phyloP scores from a whole-genome alignment of 2,888 invertebrate genomes.

The Drosophila algonquin region DNA sequence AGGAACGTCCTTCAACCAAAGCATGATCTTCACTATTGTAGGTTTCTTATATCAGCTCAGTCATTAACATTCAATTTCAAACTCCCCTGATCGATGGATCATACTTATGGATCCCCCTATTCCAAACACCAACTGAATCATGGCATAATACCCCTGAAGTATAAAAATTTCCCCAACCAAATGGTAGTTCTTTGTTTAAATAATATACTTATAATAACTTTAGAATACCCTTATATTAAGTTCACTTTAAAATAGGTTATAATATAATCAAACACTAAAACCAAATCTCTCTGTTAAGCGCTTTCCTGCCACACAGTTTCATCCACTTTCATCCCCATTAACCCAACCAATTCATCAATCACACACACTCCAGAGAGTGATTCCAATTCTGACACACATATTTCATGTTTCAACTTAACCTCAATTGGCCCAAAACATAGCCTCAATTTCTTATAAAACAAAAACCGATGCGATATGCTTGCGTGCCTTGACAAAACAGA shows the following conservation, averaged over 20 bases:
- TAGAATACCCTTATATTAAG: neutral
- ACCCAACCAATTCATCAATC: conserved; percentile 10
- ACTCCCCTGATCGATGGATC: too few species aligned
- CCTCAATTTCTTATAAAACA: conserved; percentile 17
- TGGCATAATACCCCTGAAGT: too few species aligned
- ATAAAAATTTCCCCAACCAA: too few species aligned
- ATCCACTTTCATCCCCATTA: neutral
- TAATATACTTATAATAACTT: neutral
- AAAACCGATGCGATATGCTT: conserved; percentile 42
- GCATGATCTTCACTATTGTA: too few species aligned
- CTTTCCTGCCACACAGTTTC: neutral
- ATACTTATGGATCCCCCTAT: too few species aligned
- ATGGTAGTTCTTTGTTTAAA: neutral
- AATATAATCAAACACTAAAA: neutral
- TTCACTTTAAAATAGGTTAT: neutral
- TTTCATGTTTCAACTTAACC: conserved; percentile 35
- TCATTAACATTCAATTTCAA: too few species aligned
- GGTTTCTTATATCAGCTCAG: too few species aligned
- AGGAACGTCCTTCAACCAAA: too few species aligned
- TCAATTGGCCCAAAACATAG: conserved; percentile 31
- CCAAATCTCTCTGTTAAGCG: neutral
- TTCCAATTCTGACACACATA: conserved; percentile 34
- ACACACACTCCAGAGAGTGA: conserved; percentile 2
- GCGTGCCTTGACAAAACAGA: conserved; percentile 70
- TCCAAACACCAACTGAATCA: too few species aligned